phyloP scores from a whole-genome alignment of 2,113 vertebrate genomes.

The Melanocharis versteri region DNA sequence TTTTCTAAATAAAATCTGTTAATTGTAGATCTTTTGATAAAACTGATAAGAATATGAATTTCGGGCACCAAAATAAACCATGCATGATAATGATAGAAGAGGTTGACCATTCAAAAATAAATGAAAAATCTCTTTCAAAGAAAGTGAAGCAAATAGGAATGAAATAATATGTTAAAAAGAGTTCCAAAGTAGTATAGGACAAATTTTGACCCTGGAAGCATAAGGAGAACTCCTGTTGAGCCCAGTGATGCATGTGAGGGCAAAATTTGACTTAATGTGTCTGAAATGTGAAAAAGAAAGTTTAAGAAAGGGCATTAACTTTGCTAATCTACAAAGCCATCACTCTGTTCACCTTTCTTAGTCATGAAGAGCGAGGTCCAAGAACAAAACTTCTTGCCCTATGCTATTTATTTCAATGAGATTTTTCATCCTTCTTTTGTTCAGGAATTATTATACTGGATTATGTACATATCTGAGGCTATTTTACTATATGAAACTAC shows the following conservation, averaged over 20 bases:
- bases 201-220: constrained; percentile 13
- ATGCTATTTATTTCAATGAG: background rate
- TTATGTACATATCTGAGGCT: background rate
- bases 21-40: background rate
- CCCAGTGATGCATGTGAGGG: constrained; percentile 28
- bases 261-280: constrained; percentile 20
- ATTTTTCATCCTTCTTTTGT: background rate
- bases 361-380: background rate
- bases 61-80: background rate
- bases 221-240: constrained; percentile 31
- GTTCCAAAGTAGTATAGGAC: background rate
- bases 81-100: background rate
- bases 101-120: background rate
- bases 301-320: background rate
- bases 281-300: background rate
- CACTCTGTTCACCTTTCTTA: background rate
- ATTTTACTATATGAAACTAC: background rate
- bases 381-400: background rate
- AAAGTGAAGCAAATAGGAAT: background rate
- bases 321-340: background rate
- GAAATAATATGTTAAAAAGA: background rate
- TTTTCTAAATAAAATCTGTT: background rate
- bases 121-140: background rate
- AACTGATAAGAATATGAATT: background rate
- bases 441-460: background rate